These are phyloP conservation scores for Heterodera filipjevi DNA, from an alignment of 2,888 invertebrate genomes.

Conservation along the genomic window DNA sequence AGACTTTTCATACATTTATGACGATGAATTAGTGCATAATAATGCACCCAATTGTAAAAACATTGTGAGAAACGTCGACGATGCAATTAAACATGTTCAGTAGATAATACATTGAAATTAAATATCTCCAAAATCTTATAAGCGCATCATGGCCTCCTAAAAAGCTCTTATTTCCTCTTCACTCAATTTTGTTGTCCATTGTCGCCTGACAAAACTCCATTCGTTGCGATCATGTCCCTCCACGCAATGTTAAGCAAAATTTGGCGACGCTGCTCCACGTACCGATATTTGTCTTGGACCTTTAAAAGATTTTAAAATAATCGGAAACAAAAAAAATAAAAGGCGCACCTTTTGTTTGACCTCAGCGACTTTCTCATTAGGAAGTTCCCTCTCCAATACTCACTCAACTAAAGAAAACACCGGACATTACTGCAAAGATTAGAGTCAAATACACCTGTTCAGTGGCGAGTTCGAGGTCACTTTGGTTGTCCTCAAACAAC, in stretches of 20 bases:
- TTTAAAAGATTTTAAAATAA: constrained; percentile 23
- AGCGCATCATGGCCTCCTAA: not conserved
- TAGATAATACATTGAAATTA: too few relatives aligned
- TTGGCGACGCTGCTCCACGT: constrained; percentile 94
- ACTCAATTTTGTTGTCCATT: constrained; percentile 25
- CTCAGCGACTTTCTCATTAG: constrained; percentile 85
- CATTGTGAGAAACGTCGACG: constrained; percentile 4
- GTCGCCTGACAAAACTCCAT: constrained; percentile 39
- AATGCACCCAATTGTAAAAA: not conserved
- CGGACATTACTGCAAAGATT: not conserved
- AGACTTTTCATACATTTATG: not conserved
- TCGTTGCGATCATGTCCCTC: constrained; percentile 83
- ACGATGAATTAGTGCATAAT: not conserved
- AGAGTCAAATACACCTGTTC: constrained; percentile 74
- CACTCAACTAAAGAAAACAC: constrained; percentile 76
- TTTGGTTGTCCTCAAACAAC: constrained; percentile 78
- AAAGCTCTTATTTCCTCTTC: not conserved
- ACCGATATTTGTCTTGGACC: constrained; percentile 73
- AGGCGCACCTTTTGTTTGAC: constrained; percentile 85
- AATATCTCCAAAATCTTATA: too few relatives aligned
- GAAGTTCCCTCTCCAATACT: constrained; percentile 97
- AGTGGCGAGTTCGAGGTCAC: constrained; percentile 81
- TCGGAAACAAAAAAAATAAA: not conserved
- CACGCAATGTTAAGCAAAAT: constrained; percentile 92
- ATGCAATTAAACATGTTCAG: not conserved